A percentile compares a stretch with the other conserved stretches of the same genome.
Conservation (phyloP, 1,140 invertebrate genomes). For the Aphaenogaster floridana region DNA sequence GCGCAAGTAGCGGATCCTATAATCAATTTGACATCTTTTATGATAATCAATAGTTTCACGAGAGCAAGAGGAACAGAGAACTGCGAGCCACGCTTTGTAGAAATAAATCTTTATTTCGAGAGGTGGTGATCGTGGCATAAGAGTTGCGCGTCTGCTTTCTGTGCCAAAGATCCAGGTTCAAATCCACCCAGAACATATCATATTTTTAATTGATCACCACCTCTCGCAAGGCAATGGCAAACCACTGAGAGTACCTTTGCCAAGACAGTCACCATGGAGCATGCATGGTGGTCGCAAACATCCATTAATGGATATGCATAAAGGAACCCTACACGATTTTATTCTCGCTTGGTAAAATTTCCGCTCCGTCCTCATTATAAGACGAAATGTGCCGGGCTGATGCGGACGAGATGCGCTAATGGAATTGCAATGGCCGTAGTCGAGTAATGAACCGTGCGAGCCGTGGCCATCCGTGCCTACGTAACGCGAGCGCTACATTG, state of each 20-base stretch:
- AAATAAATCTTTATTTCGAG: not conserved
- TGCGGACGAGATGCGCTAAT: slow-evolving; percentile 35
- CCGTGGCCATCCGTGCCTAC: not conserved
- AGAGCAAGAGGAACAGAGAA: not conserved
- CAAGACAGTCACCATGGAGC: too few relatives aligned
- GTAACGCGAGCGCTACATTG: slow-evolving; percentile 50
- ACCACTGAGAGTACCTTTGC: too few relatives aligned
- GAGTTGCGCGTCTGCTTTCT: too few relatives aligned
- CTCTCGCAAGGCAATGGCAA: too few relatives aligned
- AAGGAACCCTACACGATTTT: not conserved
- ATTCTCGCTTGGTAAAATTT: not conserved
- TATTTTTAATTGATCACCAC: too few relatives aligned
- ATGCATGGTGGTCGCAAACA: too few relatives aligned
- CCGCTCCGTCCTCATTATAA: not conserved
- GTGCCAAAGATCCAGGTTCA: too few relatives aligned
- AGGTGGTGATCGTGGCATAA: too few relatives aligned
- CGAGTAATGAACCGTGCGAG: slow-evolving; percentile 33
- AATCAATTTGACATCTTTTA: not conserved
- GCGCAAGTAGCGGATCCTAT: not conserved
- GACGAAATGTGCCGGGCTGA: slow-evolving; percentile 21
- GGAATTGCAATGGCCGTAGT: slow-evolving; percentile 44
- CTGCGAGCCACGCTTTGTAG: not conserved
- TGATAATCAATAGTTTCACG: not conserved
- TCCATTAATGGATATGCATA: too few relatives aligned
- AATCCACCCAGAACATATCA: too few relatives aligned